Evolutionary conservation across 2,888 invertebrate genomes (phyloP), one percentile per base, ranked within the genome.

Genomic region (Dicyrtomina minuta): DNA sequence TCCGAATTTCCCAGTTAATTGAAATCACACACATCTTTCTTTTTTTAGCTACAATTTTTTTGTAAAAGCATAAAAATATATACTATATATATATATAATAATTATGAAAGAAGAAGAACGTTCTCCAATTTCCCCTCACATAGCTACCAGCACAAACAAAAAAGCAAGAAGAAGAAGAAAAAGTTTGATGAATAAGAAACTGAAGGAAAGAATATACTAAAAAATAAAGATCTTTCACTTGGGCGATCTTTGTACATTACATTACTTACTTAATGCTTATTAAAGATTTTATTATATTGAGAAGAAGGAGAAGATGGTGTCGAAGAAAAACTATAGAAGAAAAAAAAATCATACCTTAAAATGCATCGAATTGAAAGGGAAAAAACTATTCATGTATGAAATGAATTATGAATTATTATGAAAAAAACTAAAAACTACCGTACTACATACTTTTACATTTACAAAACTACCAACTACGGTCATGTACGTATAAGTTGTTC

Each of bases 21-120:
- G 56, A 56, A 68, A 66, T 67, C 55, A 60, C 49, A 61, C 13
- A n/a, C 49, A 60, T 73, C 69, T 64, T 60, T 61, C n/a, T n/a
- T n/a, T n/a, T n/a, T 71, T 67, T 73, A 64, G 62, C 59, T 67
- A 66, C 69, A 70, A 60, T 70, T 70, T 67, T 70, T 66, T 70
- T 49, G 60, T 56, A 66, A 65, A n/a, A 66, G 58, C 66, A 68
- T 72, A 66, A 60, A 66, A 22, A 12, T 20, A 39, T 59, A 46
- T 10, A 46, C 15, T 10, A 56, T 56, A 56, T 27, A 26, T 24
- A 55, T 56, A 56, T 33, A 33, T 56, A 56, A 56, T 56, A 33
- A 27, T 56, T 56, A 15, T 27, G 20, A 26, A 55, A 15, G 10
- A 55, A 55, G 13, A 55, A 55, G 12, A 56, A 27, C n/a, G 13